Conservation (phyloP, 2,113 vertebrate genomes). For the Macaca nemestrina region DNA sequence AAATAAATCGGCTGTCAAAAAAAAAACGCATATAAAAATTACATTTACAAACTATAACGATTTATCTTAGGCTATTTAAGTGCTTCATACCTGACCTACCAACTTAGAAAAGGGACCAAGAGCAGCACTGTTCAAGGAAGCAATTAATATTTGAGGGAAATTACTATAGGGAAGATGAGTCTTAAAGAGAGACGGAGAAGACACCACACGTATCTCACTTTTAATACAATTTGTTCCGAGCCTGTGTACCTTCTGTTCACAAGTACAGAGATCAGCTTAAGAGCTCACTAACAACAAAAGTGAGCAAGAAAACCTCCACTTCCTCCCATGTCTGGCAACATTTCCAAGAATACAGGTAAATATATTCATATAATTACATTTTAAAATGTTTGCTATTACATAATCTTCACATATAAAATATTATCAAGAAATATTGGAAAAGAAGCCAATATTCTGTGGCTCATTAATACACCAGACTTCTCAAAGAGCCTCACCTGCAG, state of each 20-base stretch:
- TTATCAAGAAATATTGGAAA: neutral
- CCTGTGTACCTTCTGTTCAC: neutral
- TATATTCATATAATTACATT: neutral
- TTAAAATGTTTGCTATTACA: neutral
- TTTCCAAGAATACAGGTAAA: conserved; percentile 13
- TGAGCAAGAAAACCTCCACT: neutral
- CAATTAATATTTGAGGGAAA: neutral
- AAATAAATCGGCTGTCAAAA: conserved; percentile 95
- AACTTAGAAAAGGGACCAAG: neutral
- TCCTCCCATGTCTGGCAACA: neutral
- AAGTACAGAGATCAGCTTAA: conserved; percentile 5
- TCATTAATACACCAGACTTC: neutral
- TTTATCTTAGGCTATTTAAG: conserved; percentile 11
- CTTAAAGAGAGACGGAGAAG: neutral
- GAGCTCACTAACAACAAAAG: neutral
- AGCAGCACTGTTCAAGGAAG: neutral
- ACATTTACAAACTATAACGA: conserved; percentile 34
- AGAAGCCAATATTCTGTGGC: neutral
- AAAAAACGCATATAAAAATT: conserved; percentile 64
- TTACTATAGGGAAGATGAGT: neutral
- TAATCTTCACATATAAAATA: conserved; percentile 16
- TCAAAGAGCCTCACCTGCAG: neutral
- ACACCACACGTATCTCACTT: neutral
- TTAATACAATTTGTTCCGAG: neutral
- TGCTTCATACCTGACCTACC: neutral